Conservation (phyloP, 2,888 invertebrate species). For the Xestoiulus laeticollis region DNA sequence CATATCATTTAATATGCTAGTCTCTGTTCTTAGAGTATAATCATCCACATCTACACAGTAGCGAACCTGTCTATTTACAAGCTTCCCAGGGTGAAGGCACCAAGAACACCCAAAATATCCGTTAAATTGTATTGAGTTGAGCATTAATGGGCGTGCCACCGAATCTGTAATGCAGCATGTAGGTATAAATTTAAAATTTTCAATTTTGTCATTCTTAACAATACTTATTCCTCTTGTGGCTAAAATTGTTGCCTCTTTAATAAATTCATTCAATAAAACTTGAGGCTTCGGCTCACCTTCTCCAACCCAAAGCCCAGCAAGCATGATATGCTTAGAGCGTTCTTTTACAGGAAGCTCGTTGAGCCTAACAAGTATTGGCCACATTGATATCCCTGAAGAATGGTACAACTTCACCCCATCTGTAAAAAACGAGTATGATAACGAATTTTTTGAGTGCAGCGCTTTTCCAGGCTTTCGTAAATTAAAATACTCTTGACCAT, state of each 20-base stretch:
- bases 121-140: constrained; percentile 28
- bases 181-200: background rate
- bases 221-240: background rate
- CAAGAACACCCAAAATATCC: constrained; percentile 46
- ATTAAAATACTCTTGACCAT: no score
- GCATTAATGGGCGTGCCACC: background rate
- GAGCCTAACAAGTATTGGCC: background rate
- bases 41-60: background rate
- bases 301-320: constrained; percentile 5
- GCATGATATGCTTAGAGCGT: background rate
- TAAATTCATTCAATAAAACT: background rate
- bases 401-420: constrained; percentile 34
- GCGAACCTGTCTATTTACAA: background rate
- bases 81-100: constrained; percentile 41
- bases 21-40: background rate
- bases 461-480: no score
- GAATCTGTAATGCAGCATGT: background rate
- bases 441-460: no score
- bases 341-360: constrained; percentile 31
- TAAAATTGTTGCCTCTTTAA: background rate
- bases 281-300: background rate
- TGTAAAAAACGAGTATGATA: no score
- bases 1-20: background rate
- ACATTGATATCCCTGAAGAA: constrained; percentile 10
- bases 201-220: background rate